Conservation (phyloP, 2,113 vertebrate genomes). For the Cephalopholis sonnerati region DNA sequence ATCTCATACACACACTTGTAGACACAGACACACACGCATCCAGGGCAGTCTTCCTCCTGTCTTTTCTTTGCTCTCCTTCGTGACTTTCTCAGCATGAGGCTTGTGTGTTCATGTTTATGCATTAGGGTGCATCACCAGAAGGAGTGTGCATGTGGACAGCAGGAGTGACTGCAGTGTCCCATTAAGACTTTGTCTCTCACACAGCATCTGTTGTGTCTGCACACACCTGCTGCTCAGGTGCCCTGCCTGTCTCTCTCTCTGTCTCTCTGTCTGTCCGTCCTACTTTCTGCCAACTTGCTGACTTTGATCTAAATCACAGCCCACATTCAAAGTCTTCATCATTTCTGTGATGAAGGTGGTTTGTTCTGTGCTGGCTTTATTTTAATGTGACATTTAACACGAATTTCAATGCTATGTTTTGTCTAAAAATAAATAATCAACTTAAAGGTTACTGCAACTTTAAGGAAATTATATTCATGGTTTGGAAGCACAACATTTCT, state of each 20-base stretch:
- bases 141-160: slow-evolving; percentile 38
- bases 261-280: slow-evolving; percentile 28
- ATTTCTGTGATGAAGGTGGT: neutral
- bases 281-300: slow-evolving; percentile 44
- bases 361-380: slow-evolving; percentile 12
- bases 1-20: neutral
- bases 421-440: slow-evolving; percentile 33
- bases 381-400: slow-evolving; percentile 51
- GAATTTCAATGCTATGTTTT: neutral
- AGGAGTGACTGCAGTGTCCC: slow-evolving; percentile 56
- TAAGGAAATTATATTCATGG: slow-evolving; percentile 1
- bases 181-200: slow-evolving; percentile 48
- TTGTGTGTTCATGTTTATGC: slow-evolving; percentile 66
- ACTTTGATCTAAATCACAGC: slow-evolving; percentile 21
- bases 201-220: slow-evolving; percentile 72
- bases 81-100: slow-evolving; percentile 27
- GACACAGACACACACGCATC: neutral
- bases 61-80: slow-evolving; percentile 23
- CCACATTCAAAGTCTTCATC: neutral
- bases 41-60: slow-evolving; percentile 10
- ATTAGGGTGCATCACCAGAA: slow-evolving; percentile 46
- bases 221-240: slow-evolving; percentile 74
- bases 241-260: slow-evolving; percentile 28
- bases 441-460: slow-evolving; percentile 28
- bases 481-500: neutral